A percentile compares a stretch with the other conserved stretches of the same genome.
Evolutionary conservation across 2,797 vertebrate genomes (phyloP).

Genomic region (Falco novaeseelandiae): DNA sequence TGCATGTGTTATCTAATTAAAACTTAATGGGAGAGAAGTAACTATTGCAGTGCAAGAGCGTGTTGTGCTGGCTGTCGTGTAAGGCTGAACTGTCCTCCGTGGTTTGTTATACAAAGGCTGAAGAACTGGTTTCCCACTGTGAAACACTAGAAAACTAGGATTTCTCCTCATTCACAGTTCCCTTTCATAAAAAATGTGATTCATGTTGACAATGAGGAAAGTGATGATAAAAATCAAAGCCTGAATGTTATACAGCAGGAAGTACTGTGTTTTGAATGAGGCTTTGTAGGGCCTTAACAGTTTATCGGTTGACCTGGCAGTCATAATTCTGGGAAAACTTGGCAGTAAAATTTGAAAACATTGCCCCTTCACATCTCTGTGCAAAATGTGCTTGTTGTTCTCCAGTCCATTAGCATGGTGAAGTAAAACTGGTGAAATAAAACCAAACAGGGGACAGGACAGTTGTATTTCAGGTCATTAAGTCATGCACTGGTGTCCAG

Average conservation of each 20-base stretch:
- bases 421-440: conserved; percentile 20
- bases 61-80: neutral
- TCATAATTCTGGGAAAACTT: neutral
- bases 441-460: neutral
- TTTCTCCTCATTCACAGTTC: neutral
- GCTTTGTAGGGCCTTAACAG: conserved; percentile 10
- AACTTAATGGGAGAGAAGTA: neutral
- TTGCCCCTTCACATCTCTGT: neutral
- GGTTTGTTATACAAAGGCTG: neutral
- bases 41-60: neutral
- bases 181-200: neutral
- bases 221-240: neutral
- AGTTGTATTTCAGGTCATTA: conserved; percentile 13
- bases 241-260: neutral
- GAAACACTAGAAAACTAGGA: neutral
- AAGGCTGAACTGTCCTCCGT: neutral
- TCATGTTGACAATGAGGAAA: neutral
- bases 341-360: conserved; percentile 21
- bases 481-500: neutral
- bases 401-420: neutral
- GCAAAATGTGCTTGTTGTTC: neutral
- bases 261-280: neutral
- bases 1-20: neutral
- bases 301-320: conserved; percentile 6
- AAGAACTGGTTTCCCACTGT: neutral